Evolutionary conservation across 1,140 invertebrate species (phyloP).

Genomic region (Panagrolaimus sp.): DNA sequence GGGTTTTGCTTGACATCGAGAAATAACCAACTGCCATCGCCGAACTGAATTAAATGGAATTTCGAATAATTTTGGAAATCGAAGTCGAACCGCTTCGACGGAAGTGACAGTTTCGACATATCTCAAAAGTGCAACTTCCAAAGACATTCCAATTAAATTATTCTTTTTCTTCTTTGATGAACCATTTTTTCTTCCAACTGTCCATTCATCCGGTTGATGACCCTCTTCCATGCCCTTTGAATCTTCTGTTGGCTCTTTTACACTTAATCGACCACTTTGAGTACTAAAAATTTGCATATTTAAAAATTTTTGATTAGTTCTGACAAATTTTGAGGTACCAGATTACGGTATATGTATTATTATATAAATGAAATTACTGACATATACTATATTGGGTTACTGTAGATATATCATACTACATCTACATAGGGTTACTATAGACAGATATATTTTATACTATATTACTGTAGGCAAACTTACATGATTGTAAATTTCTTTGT

Average conservation of each 20-base stretch:
- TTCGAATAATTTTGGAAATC: constrained; percentile 18
- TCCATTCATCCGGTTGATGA: background rate
- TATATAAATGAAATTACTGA: too few species aligned
- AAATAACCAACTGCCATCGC: constrained; percentile 37
- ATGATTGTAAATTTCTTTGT: constrained; percentile 57
- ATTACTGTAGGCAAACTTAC: constrained; percentile 33
- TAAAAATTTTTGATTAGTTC: too few species aligned
- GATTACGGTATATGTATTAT: too few species aligned
- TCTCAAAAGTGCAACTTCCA: constrained; percentile 9
- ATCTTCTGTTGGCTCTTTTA: constrained; percentile 32
- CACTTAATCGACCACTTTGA: constrained; percentile 38
- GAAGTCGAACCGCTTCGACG: background rate
- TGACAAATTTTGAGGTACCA: too few species aligned
- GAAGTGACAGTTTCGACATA: constrained; percentile 13
- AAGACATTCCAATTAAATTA: constrained; percentile 6
- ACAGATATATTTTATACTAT: too few species aligned
- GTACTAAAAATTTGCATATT: constrained; percentile 28
- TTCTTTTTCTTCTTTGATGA: background rate
- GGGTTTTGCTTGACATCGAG: constrained; percentile 24
- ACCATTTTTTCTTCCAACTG: background rate
- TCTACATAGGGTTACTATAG: too few species aligned
- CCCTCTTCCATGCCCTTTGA: background rate
- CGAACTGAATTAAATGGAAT: constrained; percentile 31
- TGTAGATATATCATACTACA: too few species aligned
- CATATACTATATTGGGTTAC: too few species aligned